Evolutionary conservation across 2,113 vertebrate genomes (phyloP), one percentile per base, ranked within the genome.

Genomic region (Myrmecobius fasciatus): DNA sequence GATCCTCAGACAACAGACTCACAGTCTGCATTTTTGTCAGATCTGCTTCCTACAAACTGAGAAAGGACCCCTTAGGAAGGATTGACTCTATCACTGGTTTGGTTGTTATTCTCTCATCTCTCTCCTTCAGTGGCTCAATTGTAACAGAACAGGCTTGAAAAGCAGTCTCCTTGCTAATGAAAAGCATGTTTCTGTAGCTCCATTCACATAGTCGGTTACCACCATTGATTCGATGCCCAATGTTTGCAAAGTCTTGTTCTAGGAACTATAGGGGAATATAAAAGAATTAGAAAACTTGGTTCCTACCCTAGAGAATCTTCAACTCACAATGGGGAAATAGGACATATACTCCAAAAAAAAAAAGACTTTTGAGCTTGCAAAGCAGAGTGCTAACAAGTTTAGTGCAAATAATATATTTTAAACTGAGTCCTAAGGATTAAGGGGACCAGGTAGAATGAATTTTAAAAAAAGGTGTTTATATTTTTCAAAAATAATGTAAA

Each of bases 101-200:
- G 22, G 46, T 36, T 26, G 48, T 14, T 12, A 31, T 36, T 52
- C 31, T 46, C 17, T 89, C n/a, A 22, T 67, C 36, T 90, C 14
- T 92, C 11, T 47, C 26, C 67, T 83, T 83, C 67, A 83, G n/a
- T 83, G 67, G 17, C n/a, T 83, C 67, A 83, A 83, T 83, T 83
- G 36, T 83, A 83, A 31, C 36, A 89, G 36, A 22, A 7, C 89
- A 25, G 91, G 52, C 75, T 95, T 97, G 89, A 92, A 94, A 97
- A 94, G 25, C 89, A 43, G 53, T 92, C 52, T 93, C 52, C 92
- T 48, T 97, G 25, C 95, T 90, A 91, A 67, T 92, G 93, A 96
- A n/a, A 95, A 94, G 48, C 49, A 93, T 46, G 75, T 94, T 24
- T 90, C 91, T 96, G 3, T 51, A 92, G 46, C 52, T 91, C 93